A percentile compares a stretch with the other conserved stretches of the same genome.
Conservation (phyloP, 64 coral and sea anemone species). For the Trachythela sp. region DNA sequence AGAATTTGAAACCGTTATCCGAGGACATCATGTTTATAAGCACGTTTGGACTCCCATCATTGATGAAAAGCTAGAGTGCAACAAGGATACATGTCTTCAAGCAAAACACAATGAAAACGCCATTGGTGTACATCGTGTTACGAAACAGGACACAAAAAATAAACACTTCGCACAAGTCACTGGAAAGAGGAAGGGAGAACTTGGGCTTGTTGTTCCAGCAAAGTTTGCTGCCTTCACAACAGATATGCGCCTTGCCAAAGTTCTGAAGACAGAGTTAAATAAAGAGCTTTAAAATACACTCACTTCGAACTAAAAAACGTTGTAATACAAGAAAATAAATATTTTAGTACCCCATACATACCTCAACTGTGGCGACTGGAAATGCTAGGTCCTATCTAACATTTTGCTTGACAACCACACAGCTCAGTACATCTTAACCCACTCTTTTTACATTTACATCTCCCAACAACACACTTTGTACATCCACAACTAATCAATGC, state of each 20-base stretch:
- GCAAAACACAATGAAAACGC: constrained; percentile 17
- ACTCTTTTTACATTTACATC: no score
- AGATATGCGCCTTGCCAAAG: background rate
- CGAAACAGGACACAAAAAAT: background rate
- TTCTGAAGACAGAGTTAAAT: no score
- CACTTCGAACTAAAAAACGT: background rate
- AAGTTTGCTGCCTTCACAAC: constrained; percentile 30
- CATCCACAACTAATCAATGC: no score
- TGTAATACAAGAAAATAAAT: constrained; percentile 19
- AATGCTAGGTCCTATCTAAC: no score
- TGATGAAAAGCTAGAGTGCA: constrained; percentile 11
- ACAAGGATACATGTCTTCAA: background rate
- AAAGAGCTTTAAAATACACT: no score
- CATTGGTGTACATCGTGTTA: background rate
- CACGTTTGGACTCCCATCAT: constrained; percentile 23
- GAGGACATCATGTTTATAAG: constrained; percentile 30
- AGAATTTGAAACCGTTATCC: constrained; percentile 32
- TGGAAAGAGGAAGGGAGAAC: constrained; percentile 33
- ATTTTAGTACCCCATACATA: no score
- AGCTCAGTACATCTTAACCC: no score
- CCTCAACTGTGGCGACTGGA: no score
- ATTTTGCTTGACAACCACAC: no score
- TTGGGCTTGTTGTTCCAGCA: constrained; percentile 39
- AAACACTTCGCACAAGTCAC: background rate
- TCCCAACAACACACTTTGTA: no score